phyloP scores from a whole-genome alignment of 2,797 vertebrate species.

The Tinamus major region DNA sequence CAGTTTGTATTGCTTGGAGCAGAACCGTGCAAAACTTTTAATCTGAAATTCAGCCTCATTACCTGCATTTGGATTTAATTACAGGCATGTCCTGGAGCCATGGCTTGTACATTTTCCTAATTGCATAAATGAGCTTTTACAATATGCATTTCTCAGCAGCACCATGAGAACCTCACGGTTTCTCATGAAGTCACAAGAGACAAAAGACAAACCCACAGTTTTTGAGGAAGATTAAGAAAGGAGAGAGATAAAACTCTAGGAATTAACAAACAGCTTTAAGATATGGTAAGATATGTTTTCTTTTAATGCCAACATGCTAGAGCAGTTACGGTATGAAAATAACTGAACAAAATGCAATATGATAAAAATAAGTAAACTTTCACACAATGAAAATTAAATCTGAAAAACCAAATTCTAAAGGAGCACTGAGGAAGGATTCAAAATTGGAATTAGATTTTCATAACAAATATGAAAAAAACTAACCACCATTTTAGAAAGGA shows the following conservation, averaged over 20 bases:
- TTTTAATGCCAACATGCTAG: background rate
- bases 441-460: background rate
- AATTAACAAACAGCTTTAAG: background rate
- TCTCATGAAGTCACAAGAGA: constrained; percentile 32
- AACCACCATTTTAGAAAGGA: background rate
- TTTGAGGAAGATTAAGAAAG: constrained; percentile 22
- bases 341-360: background rate
- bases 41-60: constrained; percentile 17
- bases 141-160: constrained; percentile 9
- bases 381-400: background rate
- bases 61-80: constrained; percentile 53
- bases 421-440: background rate
- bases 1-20: background rate
- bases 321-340: background rate
- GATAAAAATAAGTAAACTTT: background rate
- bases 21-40: constrained; percentile 20
- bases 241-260: background rate
- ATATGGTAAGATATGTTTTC: background rate
- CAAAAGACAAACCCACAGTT: background rate
- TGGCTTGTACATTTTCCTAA: constrained; percentile 40
- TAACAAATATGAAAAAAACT: background rate
- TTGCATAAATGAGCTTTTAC: constrained; percentile 12
- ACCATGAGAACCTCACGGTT: constrained; percentile 46
- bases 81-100: constrained; percentile 16
- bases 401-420: background rate